Evolutionary conservation across 1,140 invertebrate species (phyloP).

Genomic region (Maconellicoccus hirsutus): DNA sequence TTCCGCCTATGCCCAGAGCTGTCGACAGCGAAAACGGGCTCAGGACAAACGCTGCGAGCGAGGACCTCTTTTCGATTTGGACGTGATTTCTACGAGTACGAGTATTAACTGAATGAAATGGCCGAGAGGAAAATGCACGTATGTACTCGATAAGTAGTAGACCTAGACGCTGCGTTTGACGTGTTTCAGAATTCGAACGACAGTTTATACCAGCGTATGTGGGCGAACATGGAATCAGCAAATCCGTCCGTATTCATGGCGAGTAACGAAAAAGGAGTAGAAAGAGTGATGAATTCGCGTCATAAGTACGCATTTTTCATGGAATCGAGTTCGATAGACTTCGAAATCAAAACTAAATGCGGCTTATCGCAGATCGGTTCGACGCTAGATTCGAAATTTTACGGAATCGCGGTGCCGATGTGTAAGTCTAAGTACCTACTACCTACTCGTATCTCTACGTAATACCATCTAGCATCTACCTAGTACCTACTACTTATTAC

Average conservation of each 20-base stretch:
- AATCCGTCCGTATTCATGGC: conserved; percentile 59
- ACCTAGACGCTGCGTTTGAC: no score
- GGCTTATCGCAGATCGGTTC: conserved; percentile 90
- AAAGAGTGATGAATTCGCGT: conserved; percentile 48
- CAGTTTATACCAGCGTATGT: conserved; percentile 77
- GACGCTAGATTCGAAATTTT: conserved; percentile 72
- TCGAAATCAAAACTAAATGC: conserved; percentile 76
- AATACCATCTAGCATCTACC: no score
- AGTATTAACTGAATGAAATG: no score
- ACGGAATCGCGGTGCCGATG: conserved; percentile 47
- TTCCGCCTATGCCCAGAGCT: no score
- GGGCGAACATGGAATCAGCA: conserved; percentile 67
- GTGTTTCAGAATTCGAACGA: conserved; percentile 73
- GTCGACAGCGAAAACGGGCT: no score
- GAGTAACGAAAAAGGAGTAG: conserved; percentile 65
- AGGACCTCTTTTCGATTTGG: no score
- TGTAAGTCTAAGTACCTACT: conserved; percentile 26
- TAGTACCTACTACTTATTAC: no score
- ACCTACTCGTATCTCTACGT: neutral
- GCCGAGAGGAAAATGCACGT: neutral
- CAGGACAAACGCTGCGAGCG: no score
- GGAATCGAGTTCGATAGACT: conserved; percentile 90
- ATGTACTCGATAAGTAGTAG: neutral
- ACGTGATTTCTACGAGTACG: no score
- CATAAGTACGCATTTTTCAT: conserved; percentile 81